Evolutionary conservation across 1,140 invertebrate species (phyloP).

Genomic region (Drosophila repleta): DNA sequence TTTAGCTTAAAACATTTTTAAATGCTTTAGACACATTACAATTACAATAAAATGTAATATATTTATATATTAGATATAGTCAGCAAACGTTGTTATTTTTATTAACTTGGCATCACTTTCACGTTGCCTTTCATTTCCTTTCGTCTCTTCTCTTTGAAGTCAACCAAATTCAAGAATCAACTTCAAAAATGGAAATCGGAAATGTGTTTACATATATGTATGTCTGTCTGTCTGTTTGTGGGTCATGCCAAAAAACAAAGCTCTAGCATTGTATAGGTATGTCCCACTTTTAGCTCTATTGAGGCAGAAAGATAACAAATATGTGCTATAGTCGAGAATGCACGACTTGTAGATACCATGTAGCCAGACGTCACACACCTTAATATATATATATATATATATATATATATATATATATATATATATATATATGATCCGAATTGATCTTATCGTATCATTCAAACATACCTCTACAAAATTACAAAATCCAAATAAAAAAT

Average conservation of each 20-base stretch:
- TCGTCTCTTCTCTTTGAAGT: constrained; percentile 3
- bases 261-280: constrained; percentile 1
- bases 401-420: too few species aligned
- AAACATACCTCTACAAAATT: constrained; percentile 4
- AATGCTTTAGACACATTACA: constrained; percentile 32
- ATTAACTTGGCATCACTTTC: constrained; percentile 32
- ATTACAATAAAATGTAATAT: constrained; percentile 11
- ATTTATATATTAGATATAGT: constrained; percentile 53
- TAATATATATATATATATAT: too few species aligned
- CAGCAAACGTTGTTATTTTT: constrained; percentile 50
- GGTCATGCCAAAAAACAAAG: constrained; percentile 24
- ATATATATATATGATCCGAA: too few species aligned
- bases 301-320: constrained; percentile 8
- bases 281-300: background rate
- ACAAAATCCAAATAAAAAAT: too few species aligned
- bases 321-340: background rate
- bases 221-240: constrained; percentile 6
- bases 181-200: constrained; percentile 63
- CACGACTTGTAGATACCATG: background rate
- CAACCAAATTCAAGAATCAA: constrained; percentile 22
- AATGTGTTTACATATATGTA: constrained; percentile 42
- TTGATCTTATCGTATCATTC: background rate
- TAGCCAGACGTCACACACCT: background rate
- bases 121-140: constrained; percentile 40
- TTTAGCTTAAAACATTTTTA: constrained; percentile 14